Conservation (phyloP, 2,797 vertebrate genomes). For the Decapterus maruadsi region DNA sequence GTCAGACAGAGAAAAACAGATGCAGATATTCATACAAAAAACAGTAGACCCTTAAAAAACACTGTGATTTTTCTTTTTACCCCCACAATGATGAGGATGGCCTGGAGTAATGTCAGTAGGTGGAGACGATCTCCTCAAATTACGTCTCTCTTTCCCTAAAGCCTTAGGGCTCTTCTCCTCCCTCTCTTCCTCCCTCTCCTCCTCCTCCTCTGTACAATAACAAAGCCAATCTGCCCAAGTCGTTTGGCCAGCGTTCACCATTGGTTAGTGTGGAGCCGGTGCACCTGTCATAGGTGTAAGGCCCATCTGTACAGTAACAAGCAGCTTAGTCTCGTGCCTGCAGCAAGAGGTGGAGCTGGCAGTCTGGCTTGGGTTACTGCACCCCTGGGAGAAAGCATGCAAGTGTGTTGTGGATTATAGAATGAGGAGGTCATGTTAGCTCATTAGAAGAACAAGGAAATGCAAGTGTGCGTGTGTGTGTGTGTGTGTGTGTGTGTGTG, state of each 20-base stretch:
- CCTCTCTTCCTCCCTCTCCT: conserved; percentile 9
- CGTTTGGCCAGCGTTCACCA: conserved; percentile 19
- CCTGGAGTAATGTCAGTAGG: conserved; percentile 60
- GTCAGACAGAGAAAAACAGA: conserved; percentile 5
- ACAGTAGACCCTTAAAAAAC: neutral
- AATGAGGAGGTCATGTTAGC: conserved; percentile 48
- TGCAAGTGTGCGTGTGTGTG: conserved; percentile 14
- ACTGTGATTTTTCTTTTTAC: conserved; percentile 26
- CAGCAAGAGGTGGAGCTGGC: conserved; percentile 69
- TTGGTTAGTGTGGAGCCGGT: conserved; percentile 39
- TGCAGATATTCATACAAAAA: neutral
- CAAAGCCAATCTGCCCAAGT: conserved; percentile 64
- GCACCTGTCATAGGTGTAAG: conserved; percentile 76
- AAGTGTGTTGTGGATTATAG: conserved; percentile 40
- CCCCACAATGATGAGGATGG: conserved; percentile 21
- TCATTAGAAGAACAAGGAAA: conserved; percentile 62
- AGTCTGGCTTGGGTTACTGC: conserved; percentile 66
- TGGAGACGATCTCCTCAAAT: conserved; percentile 68
- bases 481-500: neutral
- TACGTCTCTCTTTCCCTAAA: conserved; percentile 49
- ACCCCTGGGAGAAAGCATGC: conserved; percentile 49
- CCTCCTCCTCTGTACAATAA: conserved; percentile 25
- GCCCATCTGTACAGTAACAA: conserved; percentile 76
- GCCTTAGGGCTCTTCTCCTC: conserved; percentile 56
- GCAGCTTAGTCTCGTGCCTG: conserved; percentile 66